These are phyloP conservation scores for Catocala fraxini DNA, from an alignment of 2,888 invertebrate species.

Conservation along the genomic window DNA sequence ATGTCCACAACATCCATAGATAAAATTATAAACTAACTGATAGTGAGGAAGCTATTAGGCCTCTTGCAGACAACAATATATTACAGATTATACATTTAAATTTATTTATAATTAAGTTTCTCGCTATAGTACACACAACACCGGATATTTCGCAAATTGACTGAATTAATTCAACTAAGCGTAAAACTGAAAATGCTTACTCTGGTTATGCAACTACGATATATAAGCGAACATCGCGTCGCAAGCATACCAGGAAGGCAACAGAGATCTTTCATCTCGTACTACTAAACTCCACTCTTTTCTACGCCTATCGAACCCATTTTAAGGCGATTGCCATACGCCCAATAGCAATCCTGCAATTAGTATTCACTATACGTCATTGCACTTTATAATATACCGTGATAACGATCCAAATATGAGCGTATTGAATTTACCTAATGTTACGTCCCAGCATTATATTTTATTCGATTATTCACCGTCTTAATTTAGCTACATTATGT, in stretches of 20 bases:
- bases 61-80: slow-evolving; percentile 68
- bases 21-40: slow-evolving; percentile 54
- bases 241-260: no score
- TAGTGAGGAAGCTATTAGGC: slow-evolving; percentile 68
- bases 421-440: slow-evolving; percentile 11
- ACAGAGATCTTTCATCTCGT: no score
- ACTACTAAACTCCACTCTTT: no score
- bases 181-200: background rate
- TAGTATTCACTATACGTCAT: no score
- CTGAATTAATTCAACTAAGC: background rate
- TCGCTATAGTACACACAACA: slow-evolving; percentile 15
- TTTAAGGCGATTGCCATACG: no score
- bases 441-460: slow-evolving; percentile 14
- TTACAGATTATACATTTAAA: slow-evolving; percentile 60
- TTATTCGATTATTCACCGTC: background rate
- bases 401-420: no score
- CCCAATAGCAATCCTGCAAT: no score
- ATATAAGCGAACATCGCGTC: background rate
- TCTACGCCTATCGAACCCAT: no score
- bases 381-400: no score
- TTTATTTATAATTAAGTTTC: slow-evolving; percentile 46
- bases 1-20: slow-evolving; percentile 13
- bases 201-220: background rate
- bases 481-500: background rate
- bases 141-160: slow-evolving; percentile 7